Base-by-base conservation (phyloP, 2,113 vertebrate genomes). In the Dolichallabes microphthalmus region DNA sequence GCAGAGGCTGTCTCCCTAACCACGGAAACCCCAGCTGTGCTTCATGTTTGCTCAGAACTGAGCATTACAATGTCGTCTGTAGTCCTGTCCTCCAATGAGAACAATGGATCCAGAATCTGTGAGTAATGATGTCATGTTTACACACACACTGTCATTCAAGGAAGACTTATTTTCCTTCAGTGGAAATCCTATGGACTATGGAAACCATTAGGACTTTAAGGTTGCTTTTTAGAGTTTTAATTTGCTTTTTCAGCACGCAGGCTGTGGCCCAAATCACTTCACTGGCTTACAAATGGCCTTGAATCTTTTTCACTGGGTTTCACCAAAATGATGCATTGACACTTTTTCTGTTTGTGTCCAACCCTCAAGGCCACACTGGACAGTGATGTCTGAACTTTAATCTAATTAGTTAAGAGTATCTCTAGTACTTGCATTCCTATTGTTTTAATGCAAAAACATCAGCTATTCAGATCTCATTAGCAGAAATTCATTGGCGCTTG, bases 41-140 rank as follows among this genome's bases (percentile, higher is more conserved):
- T 95, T 86, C 91, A 94, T 86, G 93, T 94, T 77, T 92, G 92
- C 91, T 94, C 95, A 78, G 94, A 95, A 90, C 80, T 95, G 93
- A 95, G 94, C 91, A 93, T 94, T 91, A 93, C 93, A 94, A 95
- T 95, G 95, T 95, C 94, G 81, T 94, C 94, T 69, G 91, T 95
- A 88, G 91, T 95, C 89, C 93, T 94, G 89, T 93, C 94, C 91
- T 94, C 93, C 89, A 94, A 88, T 92, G 91, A 94, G 89, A 93
- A 93, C 92, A 92, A 89, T 90, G 94, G 93, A 94, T 95, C 92
- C 91, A 91, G 91, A 90, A 91, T 90, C 92, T 92, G 94, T 95
- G 94, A 95, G 94, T 95, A 95, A 95, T 95, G 95, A 95, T 95
- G 95, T 95, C 94, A 95, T 93, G 93, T 94, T 94, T 94, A 92